Conservation (phyloP, 2,113 vertebrate genomes). For the Leptobrachium leishanense region DNA sequence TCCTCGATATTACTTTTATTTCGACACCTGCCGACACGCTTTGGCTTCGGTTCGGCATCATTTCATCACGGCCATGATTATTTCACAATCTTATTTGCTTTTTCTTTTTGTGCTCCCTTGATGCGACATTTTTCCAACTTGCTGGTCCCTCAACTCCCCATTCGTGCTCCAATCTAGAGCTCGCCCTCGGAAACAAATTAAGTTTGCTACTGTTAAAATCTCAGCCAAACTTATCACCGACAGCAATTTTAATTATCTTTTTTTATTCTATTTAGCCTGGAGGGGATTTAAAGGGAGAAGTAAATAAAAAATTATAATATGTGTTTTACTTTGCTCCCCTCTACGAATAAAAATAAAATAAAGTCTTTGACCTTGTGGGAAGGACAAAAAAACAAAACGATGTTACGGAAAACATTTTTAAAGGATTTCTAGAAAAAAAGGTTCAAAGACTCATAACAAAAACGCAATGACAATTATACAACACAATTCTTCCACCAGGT, state of each 20-base stretch:
- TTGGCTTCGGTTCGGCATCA: constrained; percentile 48
- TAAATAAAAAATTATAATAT: too few species aligned
- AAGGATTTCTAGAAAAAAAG: too few species aligned
- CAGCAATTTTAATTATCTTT: constrained; percentile 48
- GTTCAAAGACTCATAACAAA: too few species aligned
- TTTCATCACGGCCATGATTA: constrained; percentile 43
- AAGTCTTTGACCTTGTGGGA: too few species aligned
- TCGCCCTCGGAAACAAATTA: constrained; percentile 48
- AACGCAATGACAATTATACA: too few species aligned
- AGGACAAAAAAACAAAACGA: too few species aligned
- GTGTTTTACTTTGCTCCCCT: too few species aligned
- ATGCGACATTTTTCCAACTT: constrained; percentile 15
- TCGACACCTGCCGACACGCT: constrained; percentile 53
- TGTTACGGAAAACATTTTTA: too few species aligned
- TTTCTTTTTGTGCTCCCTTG: constrained; percentile 20
- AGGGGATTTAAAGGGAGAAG: constrained; percentile 36
- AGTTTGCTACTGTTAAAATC: constrained; percentile 22
- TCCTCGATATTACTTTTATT: constrained; percentile 50
- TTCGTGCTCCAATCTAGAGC: background rate
- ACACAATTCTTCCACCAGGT: too few species aligned
- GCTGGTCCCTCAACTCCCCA: background rate
- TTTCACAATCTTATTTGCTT: constrained; percentile 32
- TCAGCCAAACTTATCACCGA: constrained; percentile 49
- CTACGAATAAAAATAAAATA: too few species aligned
- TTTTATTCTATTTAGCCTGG: constrained; percentile 42